Evolutionary conservation across 2,888 invertebrate species (phyloP), one percentile per base, ranked within the genome.

Genomic region (Embidobia sp.): DNA sequence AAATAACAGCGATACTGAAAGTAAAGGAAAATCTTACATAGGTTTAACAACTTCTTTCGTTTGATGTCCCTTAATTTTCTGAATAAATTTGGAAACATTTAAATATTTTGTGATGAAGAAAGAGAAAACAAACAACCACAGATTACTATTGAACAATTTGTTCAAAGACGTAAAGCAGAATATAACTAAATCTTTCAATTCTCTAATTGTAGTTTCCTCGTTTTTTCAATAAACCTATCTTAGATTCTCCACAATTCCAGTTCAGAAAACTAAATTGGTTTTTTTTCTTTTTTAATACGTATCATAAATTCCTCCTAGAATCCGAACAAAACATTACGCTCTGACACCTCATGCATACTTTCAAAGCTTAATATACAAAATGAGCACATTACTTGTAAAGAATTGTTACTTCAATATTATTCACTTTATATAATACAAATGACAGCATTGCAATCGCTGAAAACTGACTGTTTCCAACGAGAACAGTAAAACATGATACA

Each of bases 261-360:
- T 6, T 29, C 2, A 29, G n/a, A 29, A 29, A 29, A 29, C 29
- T 29, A 5, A n/a, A 5, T 29, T 29, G 29, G 4, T 29, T 29
- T n/a, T 8, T 8, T 5, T 44, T 44, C 13, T 35, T n/a, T 35
- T 16, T 19, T 16, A 31, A 16, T 13, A 18, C 18, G 18, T 7
- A 29, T 1, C 33, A 31, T 44, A 31, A 31, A 44, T 44, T 33
- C 10, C 10, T 46, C 15, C 22, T n/a, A 31, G 4, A n/a, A 27
- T 53, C 26, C 53, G 35, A 53, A 66, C 44, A 67, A 59, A 63
- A 72, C 48, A 72, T 63, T 63, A 40, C 18, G 7, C 19, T 72
- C 31, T 63, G 63, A 64, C 63, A 63, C 48, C 63, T 72, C 63
- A 72, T 72, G 72, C 63, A 72, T 72, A 63, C 8, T 48, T 72